Evolutionary conservation across 2,113 vertebrate genomes (phyloP).

Genomic region (Setophaga coronata): DNA sequence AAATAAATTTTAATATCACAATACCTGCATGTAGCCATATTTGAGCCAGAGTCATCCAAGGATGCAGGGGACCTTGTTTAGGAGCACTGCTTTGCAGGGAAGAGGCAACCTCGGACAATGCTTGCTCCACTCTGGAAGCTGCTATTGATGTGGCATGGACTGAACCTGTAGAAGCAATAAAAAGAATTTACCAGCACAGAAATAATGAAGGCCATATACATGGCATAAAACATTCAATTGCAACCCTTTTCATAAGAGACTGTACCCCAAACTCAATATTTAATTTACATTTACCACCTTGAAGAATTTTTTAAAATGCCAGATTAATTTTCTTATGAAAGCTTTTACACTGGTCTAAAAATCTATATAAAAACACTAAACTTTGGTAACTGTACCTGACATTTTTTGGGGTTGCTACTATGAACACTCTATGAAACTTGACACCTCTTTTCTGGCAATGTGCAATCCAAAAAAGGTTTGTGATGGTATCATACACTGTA

Average conservation of each 20-base stretch:
- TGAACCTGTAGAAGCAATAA: conserved; percentile 79
- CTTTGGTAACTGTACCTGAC: not conserved
- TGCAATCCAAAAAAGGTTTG: not conserved
- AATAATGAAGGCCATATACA: not conserved
- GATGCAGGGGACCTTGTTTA: conserved; percentile 94
- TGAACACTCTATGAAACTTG: not conserved
- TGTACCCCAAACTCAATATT: not conserved
- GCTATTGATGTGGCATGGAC: conserved; percentile 95
- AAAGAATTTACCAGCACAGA: not conserved
- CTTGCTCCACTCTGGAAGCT: conserved; percentile 96
- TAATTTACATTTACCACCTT: not conserved
- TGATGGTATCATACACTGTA: not conserved
- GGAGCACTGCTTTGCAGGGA: conserved; percentile 96
- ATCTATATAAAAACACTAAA: not conserved
- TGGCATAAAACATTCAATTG: not conserved
- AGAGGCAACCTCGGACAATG: conserved; percentile 93
- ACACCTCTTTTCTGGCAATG: not conserved
- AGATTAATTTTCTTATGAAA: not conserved
- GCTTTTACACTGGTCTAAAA: not conserved
- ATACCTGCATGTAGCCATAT: conserved; percentile 99
- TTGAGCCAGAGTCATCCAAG: conserved; percentile 98
- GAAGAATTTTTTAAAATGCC: not conserved
- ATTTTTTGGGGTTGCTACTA: not conserved
- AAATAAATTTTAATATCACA: not conserved
- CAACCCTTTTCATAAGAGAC: not conserved